A percentile compares a stretch with the other conserved stretches of the same genome.
phyloP scores from a whole-genome alignment of 2,888 invertebrate genomes.

The Phragmatobia fuliginosa region DNA sequence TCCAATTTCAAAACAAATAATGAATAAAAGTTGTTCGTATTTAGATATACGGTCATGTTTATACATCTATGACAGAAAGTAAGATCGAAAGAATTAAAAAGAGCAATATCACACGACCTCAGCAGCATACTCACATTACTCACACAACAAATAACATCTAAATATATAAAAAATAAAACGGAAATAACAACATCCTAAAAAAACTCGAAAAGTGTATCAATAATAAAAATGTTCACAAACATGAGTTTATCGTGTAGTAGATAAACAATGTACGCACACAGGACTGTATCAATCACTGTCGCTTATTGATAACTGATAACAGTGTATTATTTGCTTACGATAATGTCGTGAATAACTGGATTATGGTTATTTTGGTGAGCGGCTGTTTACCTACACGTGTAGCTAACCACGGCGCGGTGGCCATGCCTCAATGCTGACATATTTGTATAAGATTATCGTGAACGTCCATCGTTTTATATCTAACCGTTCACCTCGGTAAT shows the following conservation, averaged over 20 bases:
- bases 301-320: conserved; percentile 42
- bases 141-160: neutral
- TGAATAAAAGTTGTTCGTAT: too few species aligned
- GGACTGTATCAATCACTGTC: conserved; percentile 71
- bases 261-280: conserved; percentile 29
- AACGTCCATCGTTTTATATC: conserved; percentile 46
- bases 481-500: conserved; percentile 25
- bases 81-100: neutral
- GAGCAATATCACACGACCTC: neutral
- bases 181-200: conserved; percentile 15
- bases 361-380: conserved; percentile 70
- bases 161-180: conserved; percentile 13
- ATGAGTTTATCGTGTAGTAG: conserved; percentile 36
- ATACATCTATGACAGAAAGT: neutral
- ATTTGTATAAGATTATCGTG: conserved; percentile 50
- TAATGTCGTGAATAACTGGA: conserved; percentile 75
- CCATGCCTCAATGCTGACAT: conserved; percentile 20
- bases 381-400: conserved; percentile 78
- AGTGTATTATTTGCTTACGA: conserved; percentile 59
- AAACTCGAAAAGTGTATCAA: conserved; percentile 13
- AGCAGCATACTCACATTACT: neutral
- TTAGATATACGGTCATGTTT: neutral
- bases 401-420: conserved; percentile 18
- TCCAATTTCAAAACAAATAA: too few species aligned
- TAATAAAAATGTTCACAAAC: conserved; percentile 34